A percentile compares a stretch with the other conserved stretches of the same genome.
Evolutionary conservation across 2,113 vertebrate genomes (phyloP).

Genomic region (Brienomyrus longianalis): DNA sequence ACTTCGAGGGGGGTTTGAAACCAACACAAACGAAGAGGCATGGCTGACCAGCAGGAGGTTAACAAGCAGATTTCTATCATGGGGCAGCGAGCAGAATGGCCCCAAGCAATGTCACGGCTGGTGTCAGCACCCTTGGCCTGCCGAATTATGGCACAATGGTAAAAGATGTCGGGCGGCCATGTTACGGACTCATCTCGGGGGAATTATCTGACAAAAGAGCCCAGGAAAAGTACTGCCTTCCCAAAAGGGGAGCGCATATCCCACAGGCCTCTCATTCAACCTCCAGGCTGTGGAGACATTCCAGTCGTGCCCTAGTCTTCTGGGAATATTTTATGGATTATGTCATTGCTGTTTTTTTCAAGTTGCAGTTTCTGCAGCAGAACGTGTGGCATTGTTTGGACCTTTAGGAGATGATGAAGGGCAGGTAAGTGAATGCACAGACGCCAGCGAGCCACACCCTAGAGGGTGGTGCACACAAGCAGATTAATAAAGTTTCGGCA

Average conservation of each 20-base stretch:
- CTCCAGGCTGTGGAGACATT: not conserved
- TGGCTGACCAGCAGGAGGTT: slow-evolving; percentile 46
- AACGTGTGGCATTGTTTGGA: not conserved
- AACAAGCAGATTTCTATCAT: slow-evolving; percentile 49
- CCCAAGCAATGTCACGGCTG: slow-evolving; percentile 40
- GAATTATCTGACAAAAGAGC: slow-evolving; percentile 20
- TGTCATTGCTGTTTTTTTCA: not conserved
- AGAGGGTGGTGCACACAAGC: not conserved
- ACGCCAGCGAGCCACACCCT: not conserved
- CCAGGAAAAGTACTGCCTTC: not conserved
- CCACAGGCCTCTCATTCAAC: not conserved
- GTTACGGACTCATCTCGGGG: slow-evolving; percentile 35
- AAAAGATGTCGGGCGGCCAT: slow-evolving; percentile 32
- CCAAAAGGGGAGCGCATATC: not conserved
- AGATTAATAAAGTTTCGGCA: not conserved
- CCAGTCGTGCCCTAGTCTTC: not conserved
- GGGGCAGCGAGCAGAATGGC: slow-evolving; percentile 34
- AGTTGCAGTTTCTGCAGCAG: not conserved
- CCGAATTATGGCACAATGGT: slow-evolving; percentile 37
- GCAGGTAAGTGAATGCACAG: not conserved
- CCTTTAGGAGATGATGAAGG: not conserved
- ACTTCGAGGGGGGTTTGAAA: slow-evolving; percentile 29
- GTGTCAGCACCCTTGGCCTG: slow-evolving; percentile 37
- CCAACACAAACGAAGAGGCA: slow-evolving; percentile 47
- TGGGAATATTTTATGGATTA: not conserved